Base-by-base conservation (phyloP, 2,113 vertebrate genomes). In the Sturnus vulgaris region DNA sequence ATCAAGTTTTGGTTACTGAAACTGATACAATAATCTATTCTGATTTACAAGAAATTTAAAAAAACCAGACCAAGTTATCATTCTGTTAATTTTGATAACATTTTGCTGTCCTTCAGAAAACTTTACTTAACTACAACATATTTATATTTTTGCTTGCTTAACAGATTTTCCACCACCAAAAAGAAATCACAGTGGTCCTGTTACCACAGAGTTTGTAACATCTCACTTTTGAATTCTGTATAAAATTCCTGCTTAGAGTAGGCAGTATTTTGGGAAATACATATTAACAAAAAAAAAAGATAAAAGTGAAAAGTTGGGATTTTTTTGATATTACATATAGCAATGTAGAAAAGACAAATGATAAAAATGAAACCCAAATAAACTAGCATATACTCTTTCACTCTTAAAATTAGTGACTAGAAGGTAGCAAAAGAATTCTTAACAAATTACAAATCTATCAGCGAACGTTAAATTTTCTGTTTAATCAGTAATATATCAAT, bases 31-130 rank as follows among this genome's bases (percentile, higher is more conserved):
- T 57, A 52, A 71, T 60, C 18, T 55, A 92, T 25, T 61, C 31
- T 31, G 7, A 87, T n/a, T 57, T 72, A 76, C 30, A 86, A 52
- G 40, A 91, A 72, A 63, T 30, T 30, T 27, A 6, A n/a, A 64
- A 55, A 35, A 44, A 55, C 13, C 30, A 71, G 82, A 49, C 1
- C 7, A 65, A 52, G 24, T 73, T 47, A 82, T 44, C 3, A 44
- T 66, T 86, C 73, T 88, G 50, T 84, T 50, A 78, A 65, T n/a
- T 78, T 70, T 14, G 25, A 7, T 55, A 75, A 55, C 12, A 50
- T 82, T 87, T 50, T 82, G 47, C 63, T 86, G 70, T 84, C 82
- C 83, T 90, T 93, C 84, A 93, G 57, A 82, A 95, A 97, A 96
- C 12, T 24, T 86, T 13, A 14, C 6, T 53, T 31, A 52, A 77